phyloP scores from a whole-genome alignment of 2,113 vertebrate genomes.

The Siniperca knerii region DNA sequence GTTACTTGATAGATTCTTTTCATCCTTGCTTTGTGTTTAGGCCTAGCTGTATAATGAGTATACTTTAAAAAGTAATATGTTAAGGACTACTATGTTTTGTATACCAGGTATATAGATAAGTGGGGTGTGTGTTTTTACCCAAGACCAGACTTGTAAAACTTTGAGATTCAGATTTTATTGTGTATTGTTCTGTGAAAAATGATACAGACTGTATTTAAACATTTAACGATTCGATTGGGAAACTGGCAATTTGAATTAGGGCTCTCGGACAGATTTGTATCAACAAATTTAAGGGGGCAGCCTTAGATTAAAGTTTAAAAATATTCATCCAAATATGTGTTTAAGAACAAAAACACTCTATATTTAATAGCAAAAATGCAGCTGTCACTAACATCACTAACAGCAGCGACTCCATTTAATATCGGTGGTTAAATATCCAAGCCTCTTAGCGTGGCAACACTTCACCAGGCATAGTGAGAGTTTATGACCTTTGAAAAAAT shows the following conservation, averaged over 20 bases:
- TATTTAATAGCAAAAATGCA: not conserved
- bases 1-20: not conserved
- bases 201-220: not conserved
- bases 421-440: conserved; percentile 28
- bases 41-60: not conserved
- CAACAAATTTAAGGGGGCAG: not conserved
- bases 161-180: not conserved
- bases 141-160: not conserved
- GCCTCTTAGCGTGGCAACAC: conserved; percentile 28
- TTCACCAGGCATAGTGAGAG: conserved; percentile 33
- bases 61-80: not conserved
- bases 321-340: not conserved
- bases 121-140: not conserved
- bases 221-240: too few relatives aligned
- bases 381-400: conserved; percentile 16
- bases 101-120: not conserved
- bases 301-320: not conserved
- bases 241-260: not conserved
- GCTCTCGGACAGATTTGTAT: not conserved
- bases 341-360: not conserved
- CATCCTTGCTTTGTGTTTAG: not conserved
- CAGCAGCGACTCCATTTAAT: not conserved
- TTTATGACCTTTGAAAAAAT: conserved; percentile 64
- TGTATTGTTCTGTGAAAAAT: not conserved
- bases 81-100: not conserved